phyloP scores from a whole-genome alignment of 2,113 vertebrate species.

The Alethe castanea region DNA sequence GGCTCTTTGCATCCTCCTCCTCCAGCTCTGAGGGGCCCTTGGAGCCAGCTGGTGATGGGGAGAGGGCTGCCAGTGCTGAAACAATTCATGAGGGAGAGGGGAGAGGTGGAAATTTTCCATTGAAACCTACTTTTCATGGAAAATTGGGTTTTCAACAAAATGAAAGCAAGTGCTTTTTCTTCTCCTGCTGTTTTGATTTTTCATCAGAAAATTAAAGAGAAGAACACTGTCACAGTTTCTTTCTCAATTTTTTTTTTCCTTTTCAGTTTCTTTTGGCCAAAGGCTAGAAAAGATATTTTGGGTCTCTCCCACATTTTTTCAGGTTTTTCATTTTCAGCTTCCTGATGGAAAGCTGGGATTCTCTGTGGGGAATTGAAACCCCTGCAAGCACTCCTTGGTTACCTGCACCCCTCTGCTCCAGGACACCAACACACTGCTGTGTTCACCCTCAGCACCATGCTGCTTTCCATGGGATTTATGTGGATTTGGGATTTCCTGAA shows the following conservation, averaged over 20 bases:
- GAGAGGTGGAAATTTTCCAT: slow-evolving; percentile 23
- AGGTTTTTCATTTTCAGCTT: neutral
- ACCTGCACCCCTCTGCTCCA: neutral
- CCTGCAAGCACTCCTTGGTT: neutral
- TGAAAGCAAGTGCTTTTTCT: neutral
- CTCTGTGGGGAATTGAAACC: neutral
- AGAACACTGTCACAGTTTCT: slow-evolving; percentile 2
- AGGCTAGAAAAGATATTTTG: neutral
- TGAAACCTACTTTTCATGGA: slow-evolving; percentile 37
- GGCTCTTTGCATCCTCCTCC: neutral
- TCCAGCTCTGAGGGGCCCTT: neutral
- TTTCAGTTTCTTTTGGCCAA: neutral
- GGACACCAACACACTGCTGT: accelerated
- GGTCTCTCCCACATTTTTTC: neutral
- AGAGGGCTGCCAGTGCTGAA: neutral
- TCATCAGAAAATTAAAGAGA: slow-evolving; percentile 27
- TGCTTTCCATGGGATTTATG: neutral
- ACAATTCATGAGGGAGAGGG: neutral
- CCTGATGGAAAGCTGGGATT: neutral
- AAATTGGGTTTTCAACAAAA: slow-evolving; percentile 44
- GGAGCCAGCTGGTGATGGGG: neutral
- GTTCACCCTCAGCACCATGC: accelerated
- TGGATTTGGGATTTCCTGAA: neutral
- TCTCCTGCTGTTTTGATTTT: neutral
- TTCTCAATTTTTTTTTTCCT: neutral